phyloP scores from a whole-genome alignment of 2,888 invertebrate species.

The Melanostoma scalare region DNA sequence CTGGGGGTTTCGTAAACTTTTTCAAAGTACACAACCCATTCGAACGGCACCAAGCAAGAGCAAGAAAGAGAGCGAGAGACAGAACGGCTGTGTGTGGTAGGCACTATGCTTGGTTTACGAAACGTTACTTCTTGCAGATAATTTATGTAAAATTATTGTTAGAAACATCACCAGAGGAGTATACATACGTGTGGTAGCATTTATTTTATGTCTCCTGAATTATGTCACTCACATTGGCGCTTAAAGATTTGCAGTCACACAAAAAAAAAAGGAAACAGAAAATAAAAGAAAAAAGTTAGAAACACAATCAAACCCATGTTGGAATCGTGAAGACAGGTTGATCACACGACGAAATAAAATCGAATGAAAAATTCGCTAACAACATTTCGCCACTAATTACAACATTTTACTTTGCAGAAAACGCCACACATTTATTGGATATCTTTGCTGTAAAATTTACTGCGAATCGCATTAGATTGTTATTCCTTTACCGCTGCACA shows the following conservation, averaged over 20 bases:
- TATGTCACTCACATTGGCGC: conserved; percentile 69
- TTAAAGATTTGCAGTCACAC: conserved; percentile 37
- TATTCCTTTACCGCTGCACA: conserved; percentile 29
- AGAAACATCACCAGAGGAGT: conserved; percentile 39
- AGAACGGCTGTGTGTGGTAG: conserved; percentile 20
- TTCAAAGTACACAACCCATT: conserved; percentile 37
- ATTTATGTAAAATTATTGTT: conserved; percentile 70
- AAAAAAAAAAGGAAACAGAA: neutral
- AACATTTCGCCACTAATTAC: conserved; percentile 64
- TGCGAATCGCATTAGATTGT: conserved; percentile 44
- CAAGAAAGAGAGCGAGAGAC: neutral
- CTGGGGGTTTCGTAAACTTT: conserved; percentile 55
- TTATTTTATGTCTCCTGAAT: conserved; percentile 64
- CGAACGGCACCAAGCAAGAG: conserved; percentile 1
- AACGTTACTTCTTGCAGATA: conserved; percentile 48
- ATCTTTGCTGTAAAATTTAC: conserved; percentile 36
- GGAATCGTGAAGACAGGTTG: conserved; percentile 51
- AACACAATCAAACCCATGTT: conserved; percentile 40
- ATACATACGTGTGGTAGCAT: conserved; percentile 38
- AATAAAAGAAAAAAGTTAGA: conserved; percentile 1
- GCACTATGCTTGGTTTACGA: conserved; percentile 7
- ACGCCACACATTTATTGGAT: conserved; percentile 49
- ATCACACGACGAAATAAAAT: conserved; percentile 13
- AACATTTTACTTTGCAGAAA: conserved; percentile 54
- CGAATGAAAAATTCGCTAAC: conserved; percentile 40